Conservation (phyloP, 2,797 vertebrate species). For the Babyrousa celebensis region DNA sequence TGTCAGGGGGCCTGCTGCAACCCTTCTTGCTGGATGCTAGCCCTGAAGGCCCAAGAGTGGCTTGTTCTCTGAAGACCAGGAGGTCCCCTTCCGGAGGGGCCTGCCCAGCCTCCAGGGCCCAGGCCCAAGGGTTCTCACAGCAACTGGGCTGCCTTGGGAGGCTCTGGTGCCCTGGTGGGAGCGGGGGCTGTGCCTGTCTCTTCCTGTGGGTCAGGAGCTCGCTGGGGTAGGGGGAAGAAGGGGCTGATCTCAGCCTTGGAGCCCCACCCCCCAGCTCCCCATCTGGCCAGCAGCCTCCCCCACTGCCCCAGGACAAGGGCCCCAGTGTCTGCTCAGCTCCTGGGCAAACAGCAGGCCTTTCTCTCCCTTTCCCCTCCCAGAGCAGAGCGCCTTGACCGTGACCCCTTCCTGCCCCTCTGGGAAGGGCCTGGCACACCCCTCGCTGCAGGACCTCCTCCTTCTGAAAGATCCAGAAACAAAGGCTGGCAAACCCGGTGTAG, state of each 20-base stretch:
- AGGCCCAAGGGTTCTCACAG: not conserved
- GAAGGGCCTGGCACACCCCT: slow-evolving; percentile 29
- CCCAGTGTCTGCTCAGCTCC: slow-evolving; percentile 88
- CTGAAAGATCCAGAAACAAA: slow-evolving; percentile 39
- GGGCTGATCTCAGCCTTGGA: slow-evolving; percentile 24
- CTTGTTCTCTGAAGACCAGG: not conserved
- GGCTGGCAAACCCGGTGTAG: not conserved
- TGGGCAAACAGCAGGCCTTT: slow-evolving; percentile 87
- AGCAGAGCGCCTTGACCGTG: slow-evolving; percentile 43
- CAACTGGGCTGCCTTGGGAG: not conserved
- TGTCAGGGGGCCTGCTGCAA: not conserved
- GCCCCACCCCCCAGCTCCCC: not conserved
- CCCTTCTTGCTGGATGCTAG: not conserved
- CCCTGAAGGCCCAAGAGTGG: too few species aligned
- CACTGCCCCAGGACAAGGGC: slow-evolving; percentile 87
- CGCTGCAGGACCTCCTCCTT: not conserved
- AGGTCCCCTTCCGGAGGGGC: slow-evolving; percentile 12
- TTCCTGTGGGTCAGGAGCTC: not conserved
- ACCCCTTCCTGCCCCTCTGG: slow-evolving; percentile 58
- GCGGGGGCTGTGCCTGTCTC: not conserved
- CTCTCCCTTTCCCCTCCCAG: slow-evolving; percentile 30
- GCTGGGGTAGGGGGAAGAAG: slow-evolving; percentile 59
- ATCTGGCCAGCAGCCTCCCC: slow-evolving; percentile 81
- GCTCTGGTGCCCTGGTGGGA: not conserved
- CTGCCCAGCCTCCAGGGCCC: not conserved